Conservation (phyloP, 1,140 invertebrate species). For the Aradophagus sp. region DNA sequence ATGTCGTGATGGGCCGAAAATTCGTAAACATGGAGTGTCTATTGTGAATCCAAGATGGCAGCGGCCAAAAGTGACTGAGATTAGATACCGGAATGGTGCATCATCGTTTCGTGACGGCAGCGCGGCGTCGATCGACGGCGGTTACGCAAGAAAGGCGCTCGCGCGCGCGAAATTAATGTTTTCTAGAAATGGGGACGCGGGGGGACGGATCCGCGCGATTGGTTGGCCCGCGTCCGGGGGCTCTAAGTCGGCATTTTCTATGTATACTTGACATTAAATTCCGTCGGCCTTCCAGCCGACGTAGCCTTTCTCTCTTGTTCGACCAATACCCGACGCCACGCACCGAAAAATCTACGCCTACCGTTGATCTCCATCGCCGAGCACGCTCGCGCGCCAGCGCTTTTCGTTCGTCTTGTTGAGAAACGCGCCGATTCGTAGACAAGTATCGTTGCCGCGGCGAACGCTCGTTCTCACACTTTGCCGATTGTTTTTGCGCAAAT, state of each 20-base stretch:
- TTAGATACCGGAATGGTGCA: constrained; percentile 53
- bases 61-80: constrained; percentile 57
- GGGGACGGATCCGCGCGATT: constrained; percentile 55
- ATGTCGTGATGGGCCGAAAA: too few species aligned
- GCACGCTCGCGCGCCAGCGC: constrained; percentile 30
- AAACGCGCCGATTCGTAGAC: constrained; percentile 54
- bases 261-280: constrained; percentile 62
- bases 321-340: constrained; percentile 59
- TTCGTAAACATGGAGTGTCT: too few species aligned
- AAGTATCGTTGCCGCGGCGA: constrained; percentile 19
- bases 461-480: constrained; percentile 56
- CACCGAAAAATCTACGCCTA: constrained; percentile 62
- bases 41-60: constrained; percentile 59
- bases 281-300: constrained; percentile 55
- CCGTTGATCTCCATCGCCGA: constrained; percentile 55
- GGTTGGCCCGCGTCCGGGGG: constrained; percentile 38
- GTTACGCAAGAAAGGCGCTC: too few species aligned
- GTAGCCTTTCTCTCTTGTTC: constrained; percentile 61
- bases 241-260: constrained; percentile 52
- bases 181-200: constrained; percentile 55
- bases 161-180: constrained; percentile 59
- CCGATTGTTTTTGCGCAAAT: constrained; percentile 58
- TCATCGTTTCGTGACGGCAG: constrained; percentile 52
- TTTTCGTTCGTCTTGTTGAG: constrained; percentile 56
- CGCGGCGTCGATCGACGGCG: constrained; percentile 41